These are phyloP conservation scores for Drosophila takahashii DNA, from an alignment of 1,140 invertebrate species.

Conservation along the genomic window DNA sequence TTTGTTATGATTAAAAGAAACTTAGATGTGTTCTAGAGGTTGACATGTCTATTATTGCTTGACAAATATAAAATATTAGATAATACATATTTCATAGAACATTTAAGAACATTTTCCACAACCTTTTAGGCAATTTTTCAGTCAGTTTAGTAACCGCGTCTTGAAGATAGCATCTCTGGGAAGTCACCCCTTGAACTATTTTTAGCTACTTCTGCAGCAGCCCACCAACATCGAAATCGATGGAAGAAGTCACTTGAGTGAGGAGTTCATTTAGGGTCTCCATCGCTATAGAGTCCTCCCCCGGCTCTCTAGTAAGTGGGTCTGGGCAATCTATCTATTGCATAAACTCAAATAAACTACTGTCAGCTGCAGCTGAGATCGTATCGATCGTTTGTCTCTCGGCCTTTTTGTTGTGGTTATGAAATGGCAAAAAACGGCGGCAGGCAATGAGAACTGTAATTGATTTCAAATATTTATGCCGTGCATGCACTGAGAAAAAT, in stretches of 20 bases:
- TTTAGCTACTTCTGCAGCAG: constrained; percentile 8
- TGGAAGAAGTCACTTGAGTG: constrained; percentile 8
- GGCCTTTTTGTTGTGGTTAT: constrained; percentile 76
- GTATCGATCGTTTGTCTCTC: constrained; percentile 36
- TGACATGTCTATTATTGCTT: too few relatives aligned
- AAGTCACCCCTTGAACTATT: constrained; percentile 1
- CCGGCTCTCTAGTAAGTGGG: constrained; percentile 24
- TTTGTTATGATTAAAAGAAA: too few relatives aligned
- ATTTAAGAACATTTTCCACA: too few relatives aligned
- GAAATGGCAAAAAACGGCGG: constrained; percentile 70
- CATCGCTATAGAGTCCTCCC: neutral
- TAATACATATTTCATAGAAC: too few relatives aligned
- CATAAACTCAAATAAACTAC: constrained; percentile 31
- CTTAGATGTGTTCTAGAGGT: too few relatives aligned
- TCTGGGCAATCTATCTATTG: constrained; percentile 35
- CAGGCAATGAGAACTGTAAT: constrained; percentile 73
- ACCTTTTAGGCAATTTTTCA: too few relatives aligned
- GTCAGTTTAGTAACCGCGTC: neutral
- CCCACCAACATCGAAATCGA: constrained; percentile 3
- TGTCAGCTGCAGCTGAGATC: constrained; percentile 53
- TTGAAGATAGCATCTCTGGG: neutral
- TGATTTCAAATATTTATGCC: constrained; percentile 77
- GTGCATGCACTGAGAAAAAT: neutral
- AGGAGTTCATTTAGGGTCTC: constrained; percentile 11
- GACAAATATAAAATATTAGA: too few relatives aligned